Evolutionary conservation across 2,888 invertebrate species (phyloP), one percentile per base, ranked within the genome.

Genomic region (Melinaea menophilus): DNA sequence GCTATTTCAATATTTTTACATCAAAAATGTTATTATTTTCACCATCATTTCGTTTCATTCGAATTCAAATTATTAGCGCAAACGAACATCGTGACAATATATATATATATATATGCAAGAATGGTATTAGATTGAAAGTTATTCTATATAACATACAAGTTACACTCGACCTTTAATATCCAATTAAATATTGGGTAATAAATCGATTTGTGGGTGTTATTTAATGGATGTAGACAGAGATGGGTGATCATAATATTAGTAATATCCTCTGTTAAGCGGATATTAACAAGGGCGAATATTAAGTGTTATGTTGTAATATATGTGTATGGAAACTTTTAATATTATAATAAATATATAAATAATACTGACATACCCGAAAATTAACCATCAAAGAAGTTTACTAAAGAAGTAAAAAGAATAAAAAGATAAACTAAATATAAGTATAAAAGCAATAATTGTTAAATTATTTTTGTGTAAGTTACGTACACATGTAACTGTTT

Each of bases 121-220:
- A 13, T n/a, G 22, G 22, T 56, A 45, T 41, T 59, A 55, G 59
- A 65, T 64, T 56, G 47, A 33, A 37, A 61, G 61, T 22, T 22
- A 55, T 63, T 64, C 47, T 54, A 45, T 45, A 4, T 37, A 46
- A 51, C 31, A 51, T 37, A 61, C 63, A 45, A 47, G 34, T 68
- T 64, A 45, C 33, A 31, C 34, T 11, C 59, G 59, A 63, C 68
- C 66, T 68, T 68, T 62, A 47, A 59, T 55, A 48, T 46, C 58
- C 57, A 60, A 63, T 62, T 68, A 63, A 68, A 57, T 58, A 62
- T 62, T 66, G 13, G 58, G 60, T 58, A 60, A 68, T 62, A 61
- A 62, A 60, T 62, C 56, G 55, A 13, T 48, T 57, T 62, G 61
- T 63, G 63, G 63, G 59, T 67, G 63, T 63, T 59, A 59, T 61